Evolutionary conservation across 1,140 invertebrate species (phyloP).

Genomic region (Antheraea mylitta): DNA sequence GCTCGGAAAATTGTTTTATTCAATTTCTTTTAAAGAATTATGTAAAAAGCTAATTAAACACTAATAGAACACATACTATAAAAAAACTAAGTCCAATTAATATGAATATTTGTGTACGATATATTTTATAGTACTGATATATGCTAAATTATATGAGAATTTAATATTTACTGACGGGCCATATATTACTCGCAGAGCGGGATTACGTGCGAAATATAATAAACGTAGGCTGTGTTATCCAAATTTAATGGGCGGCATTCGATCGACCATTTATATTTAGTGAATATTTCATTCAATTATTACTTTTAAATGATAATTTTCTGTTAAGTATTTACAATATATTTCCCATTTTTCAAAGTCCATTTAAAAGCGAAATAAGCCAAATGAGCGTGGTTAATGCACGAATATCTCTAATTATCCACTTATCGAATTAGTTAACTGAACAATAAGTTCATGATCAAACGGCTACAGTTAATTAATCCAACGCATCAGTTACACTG

Average conservation of each 20-base stretch:
- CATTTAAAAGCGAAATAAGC: no score
- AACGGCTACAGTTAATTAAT: not conserved
- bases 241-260: conserved; percentile 68
- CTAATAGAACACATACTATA: no score
- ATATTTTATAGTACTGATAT: conserved; percentile 62
- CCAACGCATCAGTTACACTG: not conserved
- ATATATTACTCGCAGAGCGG: conserved; percentile 64
- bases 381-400: not conserved
- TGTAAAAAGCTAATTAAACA: no score
- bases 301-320: not conserved
- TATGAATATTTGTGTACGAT: conserved; percentile 69
- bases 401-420: not conserved
- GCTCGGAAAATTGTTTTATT: no score
- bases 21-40: no score
- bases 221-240: conserved; percentile 64
- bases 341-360: no score
- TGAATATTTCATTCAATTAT: not conserved
- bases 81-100: conserved; percentile 56
- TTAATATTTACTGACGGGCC: conserved; percentile 70
- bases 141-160: conserved; percentile 59
- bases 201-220: conserved; percentile 64
- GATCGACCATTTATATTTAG: conserved; percentile 62
- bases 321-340: not conserved
- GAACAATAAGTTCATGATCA: not conserved
- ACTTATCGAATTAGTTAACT: not conserved